A percentile compares a stretch with the other conserved stretches of the same genome.
Evolutionary conservation across 2,797 vertebrate genomes (phyloP).

Genomic region (Tragopan temminckii): DNA sequence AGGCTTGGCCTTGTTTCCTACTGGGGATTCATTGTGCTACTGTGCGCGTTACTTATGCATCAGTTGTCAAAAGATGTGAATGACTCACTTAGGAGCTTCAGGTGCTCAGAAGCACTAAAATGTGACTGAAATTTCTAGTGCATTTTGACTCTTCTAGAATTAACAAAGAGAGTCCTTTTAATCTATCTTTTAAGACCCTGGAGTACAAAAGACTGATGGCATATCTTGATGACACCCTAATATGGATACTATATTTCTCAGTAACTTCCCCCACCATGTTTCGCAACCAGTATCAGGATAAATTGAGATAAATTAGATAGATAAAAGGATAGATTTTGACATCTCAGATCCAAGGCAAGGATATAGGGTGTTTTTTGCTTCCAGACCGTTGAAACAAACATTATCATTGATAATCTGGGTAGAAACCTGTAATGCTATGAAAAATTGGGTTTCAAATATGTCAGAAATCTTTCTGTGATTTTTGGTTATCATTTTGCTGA

Average conservation of each 20-base stretch:
- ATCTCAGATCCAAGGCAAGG: not conserved
- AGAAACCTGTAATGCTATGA: not conserved
- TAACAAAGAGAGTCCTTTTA: not conserved
- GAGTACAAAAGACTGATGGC: not conserved
- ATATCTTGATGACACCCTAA: not conserved
- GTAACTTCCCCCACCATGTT: not conserved
- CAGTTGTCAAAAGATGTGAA: not conserved
- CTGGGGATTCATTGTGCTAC: not conserved
- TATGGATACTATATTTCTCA: not conserved
- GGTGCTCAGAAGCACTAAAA: constrained; percentile 20
- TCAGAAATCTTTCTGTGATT: not conserved
- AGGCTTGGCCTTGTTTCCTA: not conserved
- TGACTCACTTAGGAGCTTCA: not conserved
- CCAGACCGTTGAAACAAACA: not conserved
- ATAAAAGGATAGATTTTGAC: not conserved
- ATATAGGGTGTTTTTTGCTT: not conserved
- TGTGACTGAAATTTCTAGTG: not conserved
- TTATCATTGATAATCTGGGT: not conserved
- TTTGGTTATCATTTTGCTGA: constrained; percentile 49
- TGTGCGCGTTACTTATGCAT: not conserved
- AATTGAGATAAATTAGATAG: not conserved
- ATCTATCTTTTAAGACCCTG: not conserved
- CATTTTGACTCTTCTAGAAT: not conserved
- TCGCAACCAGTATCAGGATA: not conserved
- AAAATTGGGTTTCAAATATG: not conserved